Evolutionary conservation across 2,797 vertebrate species (phyloP).

Genomic region (Spea hammondii): DNA sequence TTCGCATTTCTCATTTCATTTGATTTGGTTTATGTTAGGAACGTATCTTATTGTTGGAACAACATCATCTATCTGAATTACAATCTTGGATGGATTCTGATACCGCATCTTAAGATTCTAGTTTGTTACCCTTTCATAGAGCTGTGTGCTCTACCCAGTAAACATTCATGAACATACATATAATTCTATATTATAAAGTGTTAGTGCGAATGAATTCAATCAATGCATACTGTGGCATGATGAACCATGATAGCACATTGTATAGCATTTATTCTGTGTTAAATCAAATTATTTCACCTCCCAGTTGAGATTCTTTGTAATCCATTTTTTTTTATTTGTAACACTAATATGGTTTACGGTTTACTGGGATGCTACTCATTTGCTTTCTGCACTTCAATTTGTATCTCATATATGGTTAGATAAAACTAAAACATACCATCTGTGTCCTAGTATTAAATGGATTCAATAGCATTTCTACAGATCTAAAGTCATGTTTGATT

Average conservation of each 20-base stretch:
- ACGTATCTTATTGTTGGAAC: neutral
- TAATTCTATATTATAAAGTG: constrained; percentile 1
- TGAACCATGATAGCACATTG: constrained; percentile 30
- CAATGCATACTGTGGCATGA: constrained; percentile 22
- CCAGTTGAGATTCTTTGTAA: constrained; percentile 18
- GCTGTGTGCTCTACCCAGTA: constrained; percentile 1
- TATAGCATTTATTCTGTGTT: constrained; percentile 7
- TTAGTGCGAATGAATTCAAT: constrained; percentile 37
- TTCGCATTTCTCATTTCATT: neutral
- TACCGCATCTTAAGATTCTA: neutral
- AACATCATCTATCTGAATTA: constrained; percentile 23
- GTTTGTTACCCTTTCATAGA: constrained; percentile 13
- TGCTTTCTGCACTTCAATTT: constrained; percentile 34
- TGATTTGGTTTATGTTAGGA: neutral
- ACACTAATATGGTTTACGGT: constrained; percentile 36
- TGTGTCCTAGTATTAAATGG: constrained; percentile 2
- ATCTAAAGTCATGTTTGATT: neutral
- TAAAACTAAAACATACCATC: constrained; percentile 6
- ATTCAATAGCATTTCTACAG: neutral
- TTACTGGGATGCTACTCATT: constrained; percentile 13
- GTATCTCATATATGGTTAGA: constrained; percentile 14
- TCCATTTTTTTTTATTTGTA: constrained; percentile 16
- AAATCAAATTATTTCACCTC: constrained; percentile 28
- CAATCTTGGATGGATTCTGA: neutral
- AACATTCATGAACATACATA: constrained; percentile 10